These are phyloP conservation scores for Eidolon dupreanum DNA, from an alignment of 2,797 vertebrate species.

Conservation along the genomic window DNA sequence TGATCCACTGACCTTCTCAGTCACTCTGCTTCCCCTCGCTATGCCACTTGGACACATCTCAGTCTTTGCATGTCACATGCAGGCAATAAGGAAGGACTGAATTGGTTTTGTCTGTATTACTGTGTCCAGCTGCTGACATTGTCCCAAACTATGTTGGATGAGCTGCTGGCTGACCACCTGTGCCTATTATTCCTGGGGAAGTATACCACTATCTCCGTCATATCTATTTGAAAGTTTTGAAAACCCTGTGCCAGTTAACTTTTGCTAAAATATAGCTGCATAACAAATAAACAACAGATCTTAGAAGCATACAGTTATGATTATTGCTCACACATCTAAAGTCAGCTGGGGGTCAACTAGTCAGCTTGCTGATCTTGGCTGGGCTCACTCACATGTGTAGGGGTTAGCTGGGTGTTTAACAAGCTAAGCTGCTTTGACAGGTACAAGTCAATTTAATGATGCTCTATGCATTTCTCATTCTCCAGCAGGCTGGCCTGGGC, in stretches of 20 bases:
- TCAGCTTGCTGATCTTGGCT: not conserved
- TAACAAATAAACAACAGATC: not conserved
- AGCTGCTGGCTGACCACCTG: not conserved
- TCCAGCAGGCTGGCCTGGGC: not conserved
- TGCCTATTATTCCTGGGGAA: not conserved
- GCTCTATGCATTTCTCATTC: not conserved
- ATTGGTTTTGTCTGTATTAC: not conserved
- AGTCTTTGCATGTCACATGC: not conserved
- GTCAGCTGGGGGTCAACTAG: not conserved
- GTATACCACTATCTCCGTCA: not conserved
- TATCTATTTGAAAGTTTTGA: not conserved
- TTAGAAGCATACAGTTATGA: not conserved
- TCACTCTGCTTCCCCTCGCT: not conserved
- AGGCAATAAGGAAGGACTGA: not conserved
- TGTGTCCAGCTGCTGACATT: not conserved
- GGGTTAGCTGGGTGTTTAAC: not conserved
- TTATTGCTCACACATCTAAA: not conserved
- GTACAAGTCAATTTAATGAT: not conserved
- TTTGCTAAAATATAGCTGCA: not conserved
- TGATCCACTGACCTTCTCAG: not conserved
- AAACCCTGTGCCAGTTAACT: not conserved
- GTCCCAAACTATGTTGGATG: not conserved
- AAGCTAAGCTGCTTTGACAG: not conserved
- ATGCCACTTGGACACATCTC: not conserved
- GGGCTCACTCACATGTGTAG: not conserved